Evolutionary conservation across 2,888 invertebrate species (phyloP).

Genomic region (Mesodorylaimus sp.): DNA sequence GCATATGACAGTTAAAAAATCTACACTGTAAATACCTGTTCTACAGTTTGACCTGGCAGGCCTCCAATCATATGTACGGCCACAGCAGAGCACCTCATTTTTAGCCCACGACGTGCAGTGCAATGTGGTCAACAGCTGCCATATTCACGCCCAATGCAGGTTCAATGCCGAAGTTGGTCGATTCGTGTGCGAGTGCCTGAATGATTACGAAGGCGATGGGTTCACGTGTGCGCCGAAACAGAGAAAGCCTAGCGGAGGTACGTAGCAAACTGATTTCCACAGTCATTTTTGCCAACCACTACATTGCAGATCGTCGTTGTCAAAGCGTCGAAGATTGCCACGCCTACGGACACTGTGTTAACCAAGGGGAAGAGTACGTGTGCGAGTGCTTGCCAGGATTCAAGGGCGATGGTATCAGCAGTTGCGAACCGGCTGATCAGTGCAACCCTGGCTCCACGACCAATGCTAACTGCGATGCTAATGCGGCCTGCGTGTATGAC

Average conservation of each 20-base stretch:
- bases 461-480: constrained; percentile 17
- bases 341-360: constrained; percentile 31
- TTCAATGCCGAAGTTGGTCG: constrained; percentile 38
- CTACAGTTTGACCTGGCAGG: too few species aligned
- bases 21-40: too few species aligned
- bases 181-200: constrained; percentile 54
- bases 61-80: too few species aligned
- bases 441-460: constrained; percentile 21
- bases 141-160: constrained; percentile 57
- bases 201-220: constrained; percentile 64
- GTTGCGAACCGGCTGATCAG: constrained; percentile 19
- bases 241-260: constrained; percentile 16
- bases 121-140: constrained; percentile 40
- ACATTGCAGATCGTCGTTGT: constrained; percentile 13
- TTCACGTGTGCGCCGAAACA: constrained; percentile 43
- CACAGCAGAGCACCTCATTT: too few species aligned
- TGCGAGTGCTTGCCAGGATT: constrained; percentile 35
- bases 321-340: constrained; percentile 33
- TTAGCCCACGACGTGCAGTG: constrained; percentile 9
- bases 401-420: constrained; percentile 32
- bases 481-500: constrained; percentile 30
- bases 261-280: not conserved
- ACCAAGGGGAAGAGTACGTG: constrained; percentile 26
- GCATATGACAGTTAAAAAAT: too few species aligned
- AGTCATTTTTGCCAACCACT: not conserved